Evolutionary conservation across 2,888 invertebrate species (phyloP).

Genomic region (Beris chalybata): DNA sequence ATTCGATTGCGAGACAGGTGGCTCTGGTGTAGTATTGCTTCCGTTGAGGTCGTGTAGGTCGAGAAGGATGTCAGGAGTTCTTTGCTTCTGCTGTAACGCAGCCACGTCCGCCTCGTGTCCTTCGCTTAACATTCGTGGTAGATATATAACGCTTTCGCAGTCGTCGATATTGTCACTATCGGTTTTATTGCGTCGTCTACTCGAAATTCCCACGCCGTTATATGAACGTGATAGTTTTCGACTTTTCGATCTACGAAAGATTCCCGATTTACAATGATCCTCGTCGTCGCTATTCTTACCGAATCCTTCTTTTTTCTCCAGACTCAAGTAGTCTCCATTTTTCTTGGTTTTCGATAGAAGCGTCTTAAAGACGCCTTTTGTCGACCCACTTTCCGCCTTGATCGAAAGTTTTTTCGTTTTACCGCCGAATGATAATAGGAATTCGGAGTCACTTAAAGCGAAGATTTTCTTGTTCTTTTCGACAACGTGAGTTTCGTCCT

Average conservation of each 20-base stretch:
- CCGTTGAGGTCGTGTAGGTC: constrained; percentile 49
- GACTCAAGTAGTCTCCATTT: constrained; percentile 52
- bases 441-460: constrained; percentile 55
- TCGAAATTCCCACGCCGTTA: constrained; percentile 47
- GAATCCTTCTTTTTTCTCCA: constrained; percentile 47
- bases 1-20: constrained; percentile 12
- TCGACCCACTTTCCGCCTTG: constrained; percentile 44
- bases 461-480: constrained; percentile 46
- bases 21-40: constrained; percentile 28
- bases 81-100: constrained; percentile 39
- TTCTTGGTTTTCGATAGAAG: constrained; percentile 53
- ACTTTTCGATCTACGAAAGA: constrained; percentile 51
- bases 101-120: constrained; percentile 36
- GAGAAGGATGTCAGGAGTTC: constrained; percentile 52
- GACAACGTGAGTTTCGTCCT: constrained; percentile 36
- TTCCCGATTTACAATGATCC: constrained; percentile 41
- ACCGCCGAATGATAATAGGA: constrained; percentile 48
- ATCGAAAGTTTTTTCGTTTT: constrained; percentile 40
- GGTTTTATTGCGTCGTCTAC: constrained; percentile 42
- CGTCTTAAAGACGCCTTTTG: constrained; percentile 51
- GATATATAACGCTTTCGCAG: constrained; percentile 44
- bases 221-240: constrained; percentile 54
- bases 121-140: constrained; percentile 45
- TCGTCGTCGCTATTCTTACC: constrained; percentile 27
- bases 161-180: constrained; percentile 32